Evolutionary conservation across 2,113 vertebrate genomes (phyloP).

Genomic region (Leucopsar rothschildi): DNA sequence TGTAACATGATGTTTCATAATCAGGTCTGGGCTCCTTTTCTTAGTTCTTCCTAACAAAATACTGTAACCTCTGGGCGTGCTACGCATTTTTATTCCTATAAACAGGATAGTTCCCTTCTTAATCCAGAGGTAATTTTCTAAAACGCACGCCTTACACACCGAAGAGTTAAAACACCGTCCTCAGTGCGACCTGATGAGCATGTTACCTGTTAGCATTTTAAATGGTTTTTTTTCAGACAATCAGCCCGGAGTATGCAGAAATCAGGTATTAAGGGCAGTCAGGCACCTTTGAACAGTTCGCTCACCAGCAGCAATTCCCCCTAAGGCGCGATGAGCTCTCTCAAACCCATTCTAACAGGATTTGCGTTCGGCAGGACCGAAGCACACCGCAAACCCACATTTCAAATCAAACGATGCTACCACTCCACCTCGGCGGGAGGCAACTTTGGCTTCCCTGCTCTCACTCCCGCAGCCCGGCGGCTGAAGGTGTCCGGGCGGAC

Average conservation of each 20-base stretch:
- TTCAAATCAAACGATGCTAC: background rate
- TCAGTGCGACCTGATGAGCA: background rate
- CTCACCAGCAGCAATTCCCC: background rate
- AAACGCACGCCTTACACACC: background rate
- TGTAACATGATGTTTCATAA: background rate
- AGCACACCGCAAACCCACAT: background rate
- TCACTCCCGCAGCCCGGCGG: background rate
- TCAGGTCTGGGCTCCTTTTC: background rate
- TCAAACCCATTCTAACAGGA: background rate
- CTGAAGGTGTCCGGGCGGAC: fast-evolving
- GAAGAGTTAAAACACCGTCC: background rate
- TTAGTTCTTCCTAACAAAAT: background rate
- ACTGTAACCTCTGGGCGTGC: background rate
- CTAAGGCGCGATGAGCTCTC: background rate
- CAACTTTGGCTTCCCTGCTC: background rate
- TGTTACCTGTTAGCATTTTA: background rate
- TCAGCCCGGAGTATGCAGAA: fast-evolving
- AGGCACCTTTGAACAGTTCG: background rate
- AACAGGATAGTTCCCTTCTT: background rate
- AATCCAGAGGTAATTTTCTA: background rate
- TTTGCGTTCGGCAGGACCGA: background rate
- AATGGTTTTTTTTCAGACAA: background rate
- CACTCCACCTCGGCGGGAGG: background rate
- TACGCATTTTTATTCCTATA: background rate
- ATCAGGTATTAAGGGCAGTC: background rate